Conservation (phyloP, 2,797 vertebrate species). For the Syndactyla subalaris region DNA sequence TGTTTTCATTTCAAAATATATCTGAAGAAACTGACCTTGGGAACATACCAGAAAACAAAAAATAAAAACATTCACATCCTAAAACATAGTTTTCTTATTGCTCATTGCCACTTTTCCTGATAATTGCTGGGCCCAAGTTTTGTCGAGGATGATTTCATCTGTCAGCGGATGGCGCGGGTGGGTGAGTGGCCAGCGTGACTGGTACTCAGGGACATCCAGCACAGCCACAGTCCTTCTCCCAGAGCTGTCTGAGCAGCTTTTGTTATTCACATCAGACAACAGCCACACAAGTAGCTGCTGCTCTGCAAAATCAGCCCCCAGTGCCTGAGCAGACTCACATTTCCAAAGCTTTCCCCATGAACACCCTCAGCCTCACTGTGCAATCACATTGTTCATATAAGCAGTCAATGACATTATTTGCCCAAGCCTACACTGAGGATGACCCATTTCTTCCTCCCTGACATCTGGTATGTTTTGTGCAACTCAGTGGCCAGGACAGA, state of each 20-base stretch:
- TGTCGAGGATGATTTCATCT: not conserved
- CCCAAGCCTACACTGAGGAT: not conserved
- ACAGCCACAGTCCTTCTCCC: not conserved
- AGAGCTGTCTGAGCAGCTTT: not conserved
- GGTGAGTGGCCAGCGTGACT: not conserved
- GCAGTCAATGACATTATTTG: not conserved
- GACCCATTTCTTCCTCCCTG: constrained; percentile 40
- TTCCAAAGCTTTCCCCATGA: not conserved
- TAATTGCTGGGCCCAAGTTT: not conserved
- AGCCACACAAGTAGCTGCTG: not conserved
- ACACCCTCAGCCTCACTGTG: not conserved
- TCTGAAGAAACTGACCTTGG: constrained; percentile 28
- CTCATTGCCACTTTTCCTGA: not conserved
- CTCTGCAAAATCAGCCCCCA: not conserved
- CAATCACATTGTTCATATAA: not conserved
- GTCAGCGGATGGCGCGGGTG: not conserved
- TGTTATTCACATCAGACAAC: not conserved
- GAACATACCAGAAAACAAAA: not conserved
- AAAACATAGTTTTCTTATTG: constrained; percentile 7
- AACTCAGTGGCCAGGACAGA: constrained; percentile 1
- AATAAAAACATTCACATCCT: not conserved
- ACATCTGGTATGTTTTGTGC: constrained; percentile 64
- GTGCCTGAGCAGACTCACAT: accelerated
- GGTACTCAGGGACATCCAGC: not conserved
- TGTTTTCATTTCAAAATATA: constrained; percentile 18